Evolutionary conservation across 2,888 invertebrate species (phyloP), one percentile per base, ranked within the genome.

Genomic region (Lasius fuliginosus): DNA sequence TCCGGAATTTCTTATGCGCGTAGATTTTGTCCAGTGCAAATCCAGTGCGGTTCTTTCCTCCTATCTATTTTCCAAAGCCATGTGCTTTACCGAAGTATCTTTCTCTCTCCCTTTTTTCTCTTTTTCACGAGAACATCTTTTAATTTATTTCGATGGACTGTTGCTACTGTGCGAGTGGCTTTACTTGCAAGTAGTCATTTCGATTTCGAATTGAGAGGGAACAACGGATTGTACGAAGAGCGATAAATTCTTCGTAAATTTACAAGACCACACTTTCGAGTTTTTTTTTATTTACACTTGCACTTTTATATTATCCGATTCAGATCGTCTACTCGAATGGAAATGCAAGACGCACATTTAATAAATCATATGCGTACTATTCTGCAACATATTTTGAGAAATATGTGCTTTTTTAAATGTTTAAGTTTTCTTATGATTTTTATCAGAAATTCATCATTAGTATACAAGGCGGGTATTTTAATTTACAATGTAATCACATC

Each of bases 51-150:
- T 62, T 74, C 11, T 62, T 74, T 6, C n/a, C 42, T 18, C n/a
- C 18, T 75, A 33, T 64, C 18, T 75, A 33, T 64, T 64, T 64
- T 46, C 27, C 8, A 40, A 40, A 40, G 40, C 23, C 27, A 12
- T 60, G 18, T 23, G 23, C 27, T 42, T 74, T 40, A 74, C 12
- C 27, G 60, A 74, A 74, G 18, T 74, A 74, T 74, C 11, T 53
- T n/a, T 53, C 8, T 49, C 18, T 53, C n/a, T 49, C 49, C 8
- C 5, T 53, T n/a, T 46, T 12, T 49, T 18, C 18, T 15, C 5
- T 49, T 49, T 49, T 18, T 60, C 60, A 74, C 40, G 18, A 1
- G 18, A 11, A n/a, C 23, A 56, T 56, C 73, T 74, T 74, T 74
- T 60, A 60, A 74, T 60, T 74, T 60, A 74, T 40, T 42, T 74